A percentile compares a stretch with the other conserved stretches of the same genome.
These are phyloP conservation scores for Diplolepis rosae DNA, from an alignment of 2,888 invertebrate species.

Conservation along the genomic window DNA sequence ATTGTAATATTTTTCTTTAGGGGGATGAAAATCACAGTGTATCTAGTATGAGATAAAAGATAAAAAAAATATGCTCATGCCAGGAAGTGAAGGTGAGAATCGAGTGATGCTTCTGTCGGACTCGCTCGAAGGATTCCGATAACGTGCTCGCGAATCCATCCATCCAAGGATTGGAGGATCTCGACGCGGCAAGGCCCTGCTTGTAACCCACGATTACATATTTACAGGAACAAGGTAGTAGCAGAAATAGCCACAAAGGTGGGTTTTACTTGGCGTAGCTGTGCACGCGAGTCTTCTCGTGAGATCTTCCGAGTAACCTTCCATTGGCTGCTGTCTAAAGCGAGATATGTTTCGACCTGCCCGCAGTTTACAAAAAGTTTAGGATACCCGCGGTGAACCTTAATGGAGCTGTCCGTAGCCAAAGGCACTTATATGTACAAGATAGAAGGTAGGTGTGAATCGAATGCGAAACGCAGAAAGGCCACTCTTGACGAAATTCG, in stretches of 20 bases:
- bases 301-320: constrained; percentile 32
- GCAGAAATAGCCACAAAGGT: constrained; percentile 19
- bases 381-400: constrained; percentile 61
- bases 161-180: constrained; percentile 8
- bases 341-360: constrained; percentile 8
- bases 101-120: constrained; percentile 31
- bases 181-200: neutral
- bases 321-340: constrained; percentile 18
- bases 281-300: constrained; percentile 31
- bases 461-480: constrained; percentile 12
- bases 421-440: constrained; percentile 35
- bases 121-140: constrained; percentile 31
- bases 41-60: too few relatives aligned
- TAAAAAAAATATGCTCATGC: too few relatives aligned
- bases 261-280: neutral
- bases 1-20: too few relatives aligned
- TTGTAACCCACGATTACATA: constrained; percentile 16
- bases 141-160: constrained; percentile 31
- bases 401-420: constrained; percentile 62
- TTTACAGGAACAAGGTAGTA: constrained; percentile 5
- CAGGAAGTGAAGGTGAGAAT: constrained; percentile 27
- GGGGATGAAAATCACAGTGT: too few relatives aligned
- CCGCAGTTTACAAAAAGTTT: constrained; percentile 44
- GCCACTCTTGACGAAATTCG: constrained; percentile 18
- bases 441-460: constrained; percentile 22